These are phyloP conservation scores for Excalfactoria chinensis DNA, from an alignment of 2,113 vertebrate species.

Conservation along the genomic window DNA sequence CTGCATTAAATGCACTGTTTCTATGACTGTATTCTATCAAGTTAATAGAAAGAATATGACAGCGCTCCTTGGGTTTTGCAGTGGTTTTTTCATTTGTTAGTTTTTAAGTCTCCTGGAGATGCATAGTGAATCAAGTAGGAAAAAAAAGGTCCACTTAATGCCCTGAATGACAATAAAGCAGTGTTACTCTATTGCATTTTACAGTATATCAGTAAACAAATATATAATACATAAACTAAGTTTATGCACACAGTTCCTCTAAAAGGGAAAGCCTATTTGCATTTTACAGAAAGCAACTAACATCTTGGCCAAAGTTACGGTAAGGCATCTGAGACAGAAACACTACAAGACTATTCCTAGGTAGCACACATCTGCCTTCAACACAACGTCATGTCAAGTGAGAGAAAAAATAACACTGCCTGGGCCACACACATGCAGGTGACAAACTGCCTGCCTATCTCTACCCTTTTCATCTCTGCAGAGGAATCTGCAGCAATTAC, in stretches of 20 bases:
- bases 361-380: neutral
- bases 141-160: neutral
- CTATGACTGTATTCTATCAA: neutral
- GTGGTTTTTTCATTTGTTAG: neutral
- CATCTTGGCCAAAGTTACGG: neutral
- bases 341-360: neutral
- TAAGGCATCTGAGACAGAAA: neutral
- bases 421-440: neutral
- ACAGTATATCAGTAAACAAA: neutral
- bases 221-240: neutral
- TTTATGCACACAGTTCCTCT: neutral
- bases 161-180: neutral
- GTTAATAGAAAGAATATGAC: neutral
- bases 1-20: neutral
- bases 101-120: neutral
- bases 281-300: neutral
- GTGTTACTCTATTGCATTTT: neutral
- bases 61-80: neutral
- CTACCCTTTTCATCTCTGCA: neutral
- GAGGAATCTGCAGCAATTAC: slow-evolving; percentile 19
- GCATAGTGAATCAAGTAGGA: neutral
- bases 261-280: neutral
- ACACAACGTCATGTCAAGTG: slow-evolving; percentile 5
- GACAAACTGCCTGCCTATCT: neutral
- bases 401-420: slow-evolving; percentile 12